phyloP scores from a whole-genome alignment of 2,797 vertebrate genomes.

The Takifugu rubripes region DNA sequence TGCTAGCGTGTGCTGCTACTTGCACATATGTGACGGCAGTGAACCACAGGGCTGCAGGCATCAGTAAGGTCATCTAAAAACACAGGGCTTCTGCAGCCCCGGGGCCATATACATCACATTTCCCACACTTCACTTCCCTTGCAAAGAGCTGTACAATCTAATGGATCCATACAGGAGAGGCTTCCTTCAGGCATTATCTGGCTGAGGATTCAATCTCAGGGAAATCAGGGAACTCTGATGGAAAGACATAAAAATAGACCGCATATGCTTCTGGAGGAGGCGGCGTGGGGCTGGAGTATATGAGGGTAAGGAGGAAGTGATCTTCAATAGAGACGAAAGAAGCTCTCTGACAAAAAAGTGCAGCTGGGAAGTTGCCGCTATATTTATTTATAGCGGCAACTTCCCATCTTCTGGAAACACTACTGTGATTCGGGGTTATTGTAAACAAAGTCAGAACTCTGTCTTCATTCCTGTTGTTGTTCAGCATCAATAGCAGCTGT shows the following conservation, averaged over 20 bases:
- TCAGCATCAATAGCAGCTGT: too few relatives aligned
- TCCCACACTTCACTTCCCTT: slow-evolving; percentile 50
- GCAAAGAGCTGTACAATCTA: slow-evolving; percentile 47
- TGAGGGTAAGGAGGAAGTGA: slow-evolving; percentile 15
- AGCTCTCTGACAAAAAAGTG: too few relatives aligned
- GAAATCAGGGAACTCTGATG: slow-evolving; percentile 45
- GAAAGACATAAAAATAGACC: slow-evolving; percentile 53
- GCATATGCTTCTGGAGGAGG: slow-evolving; percentile 21
- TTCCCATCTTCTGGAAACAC: too few relatives aligned
- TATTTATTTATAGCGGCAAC: too few relatives aligned
- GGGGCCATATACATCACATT: slow-evolving; percentile 40
- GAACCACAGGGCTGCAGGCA: slow-evolving; percentile 14
- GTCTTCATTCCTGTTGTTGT: too few relatives aligned
- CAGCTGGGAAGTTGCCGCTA: too few relatives aligned
- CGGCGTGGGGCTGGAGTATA: neutral
- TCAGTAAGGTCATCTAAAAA: slow-evolving; percentile 35
- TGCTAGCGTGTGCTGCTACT: neutral
- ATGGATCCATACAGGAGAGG: slow-evolving; percentile 52
- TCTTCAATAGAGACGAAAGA: slow-evolving; percentile 2
- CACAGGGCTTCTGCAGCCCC: slow-evolving; percentile 22
- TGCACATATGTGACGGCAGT: slow-evolving; percentile 1
- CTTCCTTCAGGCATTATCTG: slow-evolving; percentile 45
- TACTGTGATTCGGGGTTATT: too few relatives aligned
- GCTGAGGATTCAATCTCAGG: slow-evolving; percentile 41
- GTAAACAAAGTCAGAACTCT: too few relatives aligned